phyloP scores from a whole-genome alignment of 2,113 vertebrate genomes.

The Gavialis gangeticus region DNA sequence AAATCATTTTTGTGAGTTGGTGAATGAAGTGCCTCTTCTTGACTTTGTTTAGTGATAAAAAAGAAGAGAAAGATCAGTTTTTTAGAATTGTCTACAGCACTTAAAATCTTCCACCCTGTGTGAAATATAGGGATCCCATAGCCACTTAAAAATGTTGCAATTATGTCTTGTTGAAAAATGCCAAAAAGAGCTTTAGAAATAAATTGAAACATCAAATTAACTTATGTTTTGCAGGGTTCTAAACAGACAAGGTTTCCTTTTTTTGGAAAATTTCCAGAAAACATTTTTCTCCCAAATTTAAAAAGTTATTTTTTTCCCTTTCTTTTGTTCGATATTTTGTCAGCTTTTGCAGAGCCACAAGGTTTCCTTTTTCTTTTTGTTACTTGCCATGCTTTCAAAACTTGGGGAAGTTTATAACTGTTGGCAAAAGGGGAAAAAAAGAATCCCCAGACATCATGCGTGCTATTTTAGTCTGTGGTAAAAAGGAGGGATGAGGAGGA shows the following conservation, averaged over 20 bases:
- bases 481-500: not conserved
- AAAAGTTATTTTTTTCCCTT: no score
- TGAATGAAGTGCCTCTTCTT: not conserved
- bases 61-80: not conserved
- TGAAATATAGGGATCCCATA: not conserved
- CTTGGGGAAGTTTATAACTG: not conserved
- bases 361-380: not conserved
- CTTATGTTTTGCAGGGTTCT: not conserved
- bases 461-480: not conserved
- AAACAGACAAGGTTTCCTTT: not conserved
- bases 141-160: not conserved
- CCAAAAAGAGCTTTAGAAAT: not conserved
- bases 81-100: not conserved
- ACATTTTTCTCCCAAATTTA: not conserved
- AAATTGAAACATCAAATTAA: not conserved
- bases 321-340: not conserved
- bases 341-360: not conserved
- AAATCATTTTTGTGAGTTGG: constrained; percentile 9
- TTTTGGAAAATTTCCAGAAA: not conserved
- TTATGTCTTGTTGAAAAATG: not conserved
- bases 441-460: not conserved
- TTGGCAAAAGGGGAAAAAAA: not conserved
- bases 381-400: not conserved
- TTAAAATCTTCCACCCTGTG: not conserved
- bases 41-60: not conserved